These are phyloP conservation scores for Zaprionus camerounensis DNA, from an alignment of 1,140 invertebrate species.

Conservation along the genomic window DNA sequence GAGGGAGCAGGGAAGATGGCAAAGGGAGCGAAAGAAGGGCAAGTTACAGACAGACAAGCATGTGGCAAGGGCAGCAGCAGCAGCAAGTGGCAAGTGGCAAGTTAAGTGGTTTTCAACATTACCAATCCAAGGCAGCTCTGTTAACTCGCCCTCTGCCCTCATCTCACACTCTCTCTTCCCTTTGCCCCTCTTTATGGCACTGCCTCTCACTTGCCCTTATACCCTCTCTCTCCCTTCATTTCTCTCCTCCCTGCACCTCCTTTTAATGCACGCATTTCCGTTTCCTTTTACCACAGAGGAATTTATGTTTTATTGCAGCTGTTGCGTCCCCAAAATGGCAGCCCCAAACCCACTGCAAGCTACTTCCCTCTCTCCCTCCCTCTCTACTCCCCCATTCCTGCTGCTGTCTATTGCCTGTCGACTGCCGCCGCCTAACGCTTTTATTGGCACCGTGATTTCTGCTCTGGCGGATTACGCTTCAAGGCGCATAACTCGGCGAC, in stretches of 20 bases:
- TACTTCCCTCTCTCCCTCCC: not conserved
- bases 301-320: conserved; percentile 67
- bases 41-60: conserved; percentile 32
- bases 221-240: not conserved
- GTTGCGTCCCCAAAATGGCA: conserved; percentile 35
- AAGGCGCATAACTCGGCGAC: conserved; percentile 55
- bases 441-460: conserved; percentile 62
- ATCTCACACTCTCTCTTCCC: not conserved
- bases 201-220: not conserved
- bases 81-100: conserved; percentile 20
- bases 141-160: not conserved
- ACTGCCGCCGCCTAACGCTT: conserved; percentile 28
- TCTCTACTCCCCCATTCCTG: not conserved
- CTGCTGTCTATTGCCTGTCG: not conserved
- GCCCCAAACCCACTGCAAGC: not conserved
- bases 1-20: not conserved
- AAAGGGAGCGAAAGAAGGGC: conserved; percentile 10
- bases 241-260: conserved; percentile 12
- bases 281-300: conserved; percentile 37
- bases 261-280: conserved; percentile 60
- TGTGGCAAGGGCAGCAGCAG: conserved; percentile 1
- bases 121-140: conserved; percentile 20
- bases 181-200: not conserved
- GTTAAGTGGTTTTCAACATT: conserved; percentile 64
- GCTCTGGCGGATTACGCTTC: conserved; percentile 49